A percentile compares a stretch with the other conserved stretches of the same genome.
phyloP scores from a whole-genome alignment of 2,113 vertebrate genomes.

The Anguilla japonica region DNA sequence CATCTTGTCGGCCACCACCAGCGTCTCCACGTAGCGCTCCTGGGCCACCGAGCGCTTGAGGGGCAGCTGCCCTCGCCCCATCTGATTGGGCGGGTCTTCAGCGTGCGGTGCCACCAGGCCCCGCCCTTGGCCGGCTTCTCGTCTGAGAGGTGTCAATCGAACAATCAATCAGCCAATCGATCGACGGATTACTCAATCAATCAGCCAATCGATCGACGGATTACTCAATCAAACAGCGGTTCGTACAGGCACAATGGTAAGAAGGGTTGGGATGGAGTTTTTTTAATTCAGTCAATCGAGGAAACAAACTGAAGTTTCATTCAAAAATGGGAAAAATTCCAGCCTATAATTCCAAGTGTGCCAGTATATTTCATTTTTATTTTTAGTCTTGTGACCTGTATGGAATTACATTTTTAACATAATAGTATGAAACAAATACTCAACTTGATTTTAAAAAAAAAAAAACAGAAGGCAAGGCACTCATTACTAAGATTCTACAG shows the following conservation, averaged over 20 bases:
- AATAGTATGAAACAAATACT: background rate
- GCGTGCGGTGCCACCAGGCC: slow-evolving; percentile 86
- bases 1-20: slow-evolving; percentile 98
- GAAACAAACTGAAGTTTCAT: no score
- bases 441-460: no score
- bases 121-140: slow-evolving; percentile 90
- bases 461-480: background rate
- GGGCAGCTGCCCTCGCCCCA: slow-evolving; percentile 84
- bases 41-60: slow-evolving; percentile 92
- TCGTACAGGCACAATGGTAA: background rate
- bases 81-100: slow-evolving; percentile 85
- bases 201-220: no score
- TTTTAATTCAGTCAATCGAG: no score
- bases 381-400: background rate
- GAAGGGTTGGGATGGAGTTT: no score
- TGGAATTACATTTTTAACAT: background rate
- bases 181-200: no score
- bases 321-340: background rate
- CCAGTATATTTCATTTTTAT: background rate
- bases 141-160: slow-evolving; percentile 61
- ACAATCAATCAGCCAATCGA: background rate
- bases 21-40: slow-evolving; percentile 94
- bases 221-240: background rate
- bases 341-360: background rate
- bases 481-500: background rate